Conservation (phyloP, 1,140 invertebrate genomes). For the Ganaspis sp. region DNA sequence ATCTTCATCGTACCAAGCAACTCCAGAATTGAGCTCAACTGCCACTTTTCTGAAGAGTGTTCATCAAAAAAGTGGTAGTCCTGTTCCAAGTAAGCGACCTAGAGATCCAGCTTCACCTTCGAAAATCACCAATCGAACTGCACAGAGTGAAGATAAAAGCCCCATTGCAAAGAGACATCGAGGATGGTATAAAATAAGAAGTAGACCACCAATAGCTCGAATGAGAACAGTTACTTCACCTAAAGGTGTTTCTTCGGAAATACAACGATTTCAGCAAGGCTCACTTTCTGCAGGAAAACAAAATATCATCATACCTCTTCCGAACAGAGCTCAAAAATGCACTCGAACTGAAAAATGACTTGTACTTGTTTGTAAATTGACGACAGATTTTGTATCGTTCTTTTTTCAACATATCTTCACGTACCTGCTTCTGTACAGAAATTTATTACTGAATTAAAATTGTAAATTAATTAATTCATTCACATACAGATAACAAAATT, state of each 20-base stretch:
- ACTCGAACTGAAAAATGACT: conserved; percentile 51
- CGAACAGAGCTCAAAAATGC: conserved; percentile 56
- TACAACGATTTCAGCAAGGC: conserved; percentile 64
- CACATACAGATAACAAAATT: no score
- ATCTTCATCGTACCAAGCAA: not conserved
- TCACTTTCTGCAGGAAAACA: conserved; percentile 49
- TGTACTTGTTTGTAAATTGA: not conserved
- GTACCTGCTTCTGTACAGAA: no score
- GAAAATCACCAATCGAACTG: not conserved
- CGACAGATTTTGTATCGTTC: no score
- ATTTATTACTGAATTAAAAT: no score
- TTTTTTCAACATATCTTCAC: no score
- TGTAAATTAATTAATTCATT: no score
- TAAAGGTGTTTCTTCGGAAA: conserved; percentile 52
- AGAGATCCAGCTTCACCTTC: conserved; percentile 22
- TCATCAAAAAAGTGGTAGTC: not conserved
- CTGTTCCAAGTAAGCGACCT: conserved; percentile 7
- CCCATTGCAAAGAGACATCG: conserved; percentile 60
- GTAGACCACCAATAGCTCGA: conserved; percentile 60
- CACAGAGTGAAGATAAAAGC: conserved; percentile 39
- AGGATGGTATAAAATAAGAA: conserved; percentile 63
- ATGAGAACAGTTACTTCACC: conserved; percentile 48
- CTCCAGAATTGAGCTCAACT: not conserved
- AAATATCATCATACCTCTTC: conserved; percentile 56
- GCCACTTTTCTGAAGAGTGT: not conserved